Percentiles rank a stretch among this genome's conserved stretches.
phyloP scores from a whole-genome alignment of 1,140 invertebrate genomes.

The Pantala flavescens region DNA sequence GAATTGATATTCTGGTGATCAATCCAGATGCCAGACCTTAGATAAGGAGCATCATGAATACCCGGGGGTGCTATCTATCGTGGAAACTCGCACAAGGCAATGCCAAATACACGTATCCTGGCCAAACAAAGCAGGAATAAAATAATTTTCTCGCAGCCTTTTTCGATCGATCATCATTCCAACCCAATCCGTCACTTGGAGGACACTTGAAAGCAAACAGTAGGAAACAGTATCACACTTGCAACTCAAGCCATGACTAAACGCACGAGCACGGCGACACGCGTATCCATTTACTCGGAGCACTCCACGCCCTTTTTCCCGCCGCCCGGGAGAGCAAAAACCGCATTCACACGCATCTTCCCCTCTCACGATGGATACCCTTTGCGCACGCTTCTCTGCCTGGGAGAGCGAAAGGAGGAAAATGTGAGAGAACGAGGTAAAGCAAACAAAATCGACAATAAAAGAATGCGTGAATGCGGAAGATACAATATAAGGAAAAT shows the following conservation, averaged over 20 bases:
- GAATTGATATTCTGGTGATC: too few species aligned
- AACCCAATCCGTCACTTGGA: neutral
- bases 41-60: too few species aligned
- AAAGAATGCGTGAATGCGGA: neutral
- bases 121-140: too few species aligned
- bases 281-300: too few species aligned
- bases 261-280: too few species aligned
- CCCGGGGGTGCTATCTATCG: too few species aligned
- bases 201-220: conserved; percentile 2
- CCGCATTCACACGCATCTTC: neutral
- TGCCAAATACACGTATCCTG: too few species aligned
- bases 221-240: neutral
- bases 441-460: neutral
- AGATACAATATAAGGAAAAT: neutral
- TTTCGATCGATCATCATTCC: neutral
- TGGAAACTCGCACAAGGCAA: too few species aligned
- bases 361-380: neutral
- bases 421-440: neutral
- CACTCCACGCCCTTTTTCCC: neutral
- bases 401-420: neutral
- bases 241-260: too few species aligned
- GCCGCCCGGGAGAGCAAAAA: neutral
- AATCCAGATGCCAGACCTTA: too few species aligned
- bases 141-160: too few species aligned
- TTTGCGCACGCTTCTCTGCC: neutral